Conservation (phyloP, 2,888 invertebrate species). For the Incurvaria masculella region DNA sequence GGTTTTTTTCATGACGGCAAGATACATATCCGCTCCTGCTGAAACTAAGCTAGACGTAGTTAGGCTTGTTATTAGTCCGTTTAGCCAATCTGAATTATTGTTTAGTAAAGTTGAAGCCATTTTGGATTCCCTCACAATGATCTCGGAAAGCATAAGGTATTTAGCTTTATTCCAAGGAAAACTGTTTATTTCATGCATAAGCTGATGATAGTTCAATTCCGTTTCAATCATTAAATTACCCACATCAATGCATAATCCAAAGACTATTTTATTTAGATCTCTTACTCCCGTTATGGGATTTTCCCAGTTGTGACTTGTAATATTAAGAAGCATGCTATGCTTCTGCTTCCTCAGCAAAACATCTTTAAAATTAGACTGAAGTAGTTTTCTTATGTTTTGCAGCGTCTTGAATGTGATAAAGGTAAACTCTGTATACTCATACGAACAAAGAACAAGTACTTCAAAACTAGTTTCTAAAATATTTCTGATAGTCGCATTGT, state of each 20-base stretch:
- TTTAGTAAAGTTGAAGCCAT: slow-evolving; percentile 17
- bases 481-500: slow-evolving; percentile 6
- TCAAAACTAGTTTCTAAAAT: slow-evolving; percentile 27
- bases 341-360: slow-evolving; percentile 26
- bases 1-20: slow-evolving; percentile 39
- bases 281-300: slow-evolving; percentile 56
- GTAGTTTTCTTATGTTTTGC: slow-evolving; percentile 37
- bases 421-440: slow-evolving; percentile 52
- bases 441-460: slow-evolving; percentile 31
- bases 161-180: slow-evolving; percentile 61
- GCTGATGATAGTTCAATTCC: slow-evolving; percentile 21
- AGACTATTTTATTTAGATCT: slow-evolving; percentile 49
- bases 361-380: slow-evolving; percentile 29
- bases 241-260: slow-evolving; percentile 33
- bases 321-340: slow-evolving; percentile 37
- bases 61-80: slow-evolving; percentile 40
- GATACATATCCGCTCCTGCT: slow-evolving; percentile 60
- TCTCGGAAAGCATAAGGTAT: slow-evolving; percentile 53
- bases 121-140: slow-evolving; percentile 31
- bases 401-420: slow-evolving; percentile 52
- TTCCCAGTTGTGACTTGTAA: slow-evolving; percentile 61
- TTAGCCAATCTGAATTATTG: slow-evolving; percentile 25
- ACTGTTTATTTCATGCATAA: slow-evolving; percentile 30
- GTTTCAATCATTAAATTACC: slow-evolving; percentile 21
- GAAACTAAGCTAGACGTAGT: slow-evolving; percentile 54